A percentile compares a stretch with the other conserved stretches of the same genome.
Evolutionary conservation across 2,888 invertebrate genomes (phyloP).

Genomic region (Plebejus melissa): DNA sequence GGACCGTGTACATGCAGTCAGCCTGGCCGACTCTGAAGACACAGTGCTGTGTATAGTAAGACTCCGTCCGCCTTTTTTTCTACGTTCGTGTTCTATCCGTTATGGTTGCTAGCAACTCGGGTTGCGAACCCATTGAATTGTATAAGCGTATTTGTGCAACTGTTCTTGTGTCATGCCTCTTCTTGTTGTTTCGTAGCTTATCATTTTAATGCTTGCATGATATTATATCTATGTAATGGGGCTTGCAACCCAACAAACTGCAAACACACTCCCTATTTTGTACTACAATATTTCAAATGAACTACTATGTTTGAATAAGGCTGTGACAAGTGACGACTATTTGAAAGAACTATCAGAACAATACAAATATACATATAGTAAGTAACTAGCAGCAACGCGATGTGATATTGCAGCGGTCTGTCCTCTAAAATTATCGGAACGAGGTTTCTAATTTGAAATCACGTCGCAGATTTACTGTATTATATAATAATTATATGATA

Average conservation of each 20-base stretch:
- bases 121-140: constrained; percentile 50
- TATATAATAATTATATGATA: too few relatives aligned
- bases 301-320: neutral
- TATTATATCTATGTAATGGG: constrained; percentile 33
- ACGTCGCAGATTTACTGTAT: neutral
- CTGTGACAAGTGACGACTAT: neutral
- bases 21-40: too few relatives aligned
- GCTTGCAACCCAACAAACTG: constrained; percentile 66
- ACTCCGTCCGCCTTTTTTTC: too few relatives aligned
- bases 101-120: constrained; percentile 57
- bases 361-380: neutral
- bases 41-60: too few relatives aligned
- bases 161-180: neutral
- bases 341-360: neutral
- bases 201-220: constrained; percentile 27
- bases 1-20: too few relatives aligned
- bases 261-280: constrained; percentile 55
- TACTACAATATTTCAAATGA: neutral
- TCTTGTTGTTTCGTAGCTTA: constrained; percentile 1
- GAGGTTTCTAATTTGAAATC: neutral
- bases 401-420: neutral
- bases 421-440: neutral
- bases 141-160: constrained; percentile 16
- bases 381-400: neutral
- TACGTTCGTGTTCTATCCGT: neutral